Conservation (phyloP, 2,113 vertebrate genomes). For the Hippocampus barbouri region DNA sequence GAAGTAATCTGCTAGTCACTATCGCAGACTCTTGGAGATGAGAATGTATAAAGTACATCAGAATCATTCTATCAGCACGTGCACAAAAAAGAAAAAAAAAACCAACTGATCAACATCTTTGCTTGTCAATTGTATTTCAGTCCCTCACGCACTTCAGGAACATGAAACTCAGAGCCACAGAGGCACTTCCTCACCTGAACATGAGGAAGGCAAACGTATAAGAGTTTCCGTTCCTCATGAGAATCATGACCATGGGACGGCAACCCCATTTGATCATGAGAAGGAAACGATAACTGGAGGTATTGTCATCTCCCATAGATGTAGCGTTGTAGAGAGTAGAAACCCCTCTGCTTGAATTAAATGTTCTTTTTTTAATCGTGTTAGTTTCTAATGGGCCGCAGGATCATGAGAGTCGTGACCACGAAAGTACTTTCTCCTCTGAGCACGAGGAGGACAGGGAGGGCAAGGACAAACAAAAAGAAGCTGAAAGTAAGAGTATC, state of each 20-base stretch:
- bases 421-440: background rate
- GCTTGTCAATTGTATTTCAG: background rate
- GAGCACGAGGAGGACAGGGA: background rate
- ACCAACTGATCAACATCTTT: background rate
- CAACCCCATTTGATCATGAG: background rate
- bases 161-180: constrained; percentile 2
- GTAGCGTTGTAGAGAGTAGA: no score
- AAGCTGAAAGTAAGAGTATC: background rate
- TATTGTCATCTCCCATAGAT: background rate
- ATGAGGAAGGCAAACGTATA: background rate
- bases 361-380: background rate
- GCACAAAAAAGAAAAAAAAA: background rate
- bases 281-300: background rate
- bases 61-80: background rate
- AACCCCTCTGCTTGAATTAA: background rate
- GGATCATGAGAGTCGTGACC: no score
- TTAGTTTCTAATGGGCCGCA: background rate
- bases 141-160: background rate
- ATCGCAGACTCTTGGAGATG: background rate
- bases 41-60: background rate
- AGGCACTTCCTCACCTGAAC: background rate
- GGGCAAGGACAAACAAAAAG: background rate
- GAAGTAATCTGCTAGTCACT: background rate
- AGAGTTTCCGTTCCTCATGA: background rate
- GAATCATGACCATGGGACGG: constrained; percentile 1